Percentiles rank a stretch among this genome's conserved stretches.
These are phyloP conservation scores for Darwinula stevensoni DNA, from an alignment of 2,888 invertebrate genomes.

Conservation along the genomic window DNA sequence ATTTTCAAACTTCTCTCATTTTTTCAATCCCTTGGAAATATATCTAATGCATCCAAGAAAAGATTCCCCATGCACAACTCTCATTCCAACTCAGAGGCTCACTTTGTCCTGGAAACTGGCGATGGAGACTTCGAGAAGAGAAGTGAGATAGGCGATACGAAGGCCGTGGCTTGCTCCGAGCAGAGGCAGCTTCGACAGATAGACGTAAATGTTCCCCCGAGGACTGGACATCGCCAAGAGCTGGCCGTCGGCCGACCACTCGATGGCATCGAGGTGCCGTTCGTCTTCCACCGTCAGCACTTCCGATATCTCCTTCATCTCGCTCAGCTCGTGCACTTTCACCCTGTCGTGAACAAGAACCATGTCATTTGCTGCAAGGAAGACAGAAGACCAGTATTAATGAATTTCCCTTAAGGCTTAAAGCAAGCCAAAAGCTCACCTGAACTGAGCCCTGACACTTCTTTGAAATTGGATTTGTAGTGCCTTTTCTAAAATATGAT, in stretches of 20 bases:
- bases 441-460: too few species aligned
- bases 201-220: slow-evolving; percentile 28
- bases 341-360: slow-evolving; percentile 25
- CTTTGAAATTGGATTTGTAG: too few species aligned
- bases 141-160: slow-evolving; percentile 56
- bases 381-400: slow-evolving; percentile 3
- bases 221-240: slow-evolving; percentile 51
- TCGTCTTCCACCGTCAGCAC: slow-evolving; percentile 44
- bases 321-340: slow-evolving; percentile 56
- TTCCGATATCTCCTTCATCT: slow-evolving; percentile 45
- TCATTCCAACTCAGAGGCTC: too few species aligned
- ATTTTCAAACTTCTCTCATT: too few species aligned
- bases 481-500: too few species aligned
- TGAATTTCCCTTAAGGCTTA: slow-evolving; percentile 3
- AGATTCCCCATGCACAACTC: too few species aligned
- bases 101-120: too few species aligned
- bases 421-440: too few species aligned
- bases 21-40: too few species aligned
- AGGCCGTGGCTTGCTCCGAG: slow-evolving; percentile 39
- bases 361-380: too few species aligned
- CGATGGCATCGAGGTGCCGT: slow-evolving; percentile 33
- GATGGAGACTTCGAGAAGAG: slow-evolving; percentile 50
- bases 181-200: slow-evolving; percentile 56
- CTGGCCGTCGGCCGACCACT: slow-evolving; percentile 79
- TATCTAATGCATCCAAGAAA: too few species aligned